phyloP scores from a whole-genome alignment of 2,113 vertebrate species.

The Tringa solitaria region DNA sequence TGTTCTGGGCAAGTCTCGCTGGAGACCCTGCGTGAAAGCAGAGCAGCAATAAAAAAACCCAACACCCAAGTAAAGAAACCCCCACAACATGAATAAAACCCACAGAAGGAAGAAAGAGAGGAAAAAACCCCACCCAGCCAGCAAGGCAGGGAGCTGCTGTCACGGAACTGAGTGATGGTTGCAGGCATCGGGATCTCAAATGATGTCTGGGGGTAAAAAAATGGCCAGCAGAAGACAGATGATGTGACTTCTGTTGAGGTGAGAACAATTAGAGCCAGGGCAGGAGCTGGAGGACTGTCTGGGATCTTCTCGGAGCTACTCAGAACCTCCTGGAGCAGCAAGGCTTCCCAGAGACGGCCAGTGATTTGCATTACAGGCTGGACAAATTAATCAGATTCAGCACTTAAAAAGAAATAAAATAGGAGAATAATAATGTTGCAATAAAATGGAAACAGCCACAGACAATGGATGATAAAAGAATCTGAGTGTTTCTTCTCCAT shows the following conservation, averaged over 20 bases:
- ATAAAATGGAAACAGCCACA: neutral
- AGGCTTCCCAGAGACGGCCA: neutral
- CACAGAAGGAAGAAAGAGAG: neutral
- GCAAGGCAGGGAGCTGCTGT: neutral
- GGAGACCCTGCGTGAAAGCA: neutral
- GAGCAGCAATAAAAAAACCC: neutral
- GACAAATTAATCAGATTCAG: neutral
- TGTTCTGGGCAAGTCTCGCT: neutral
- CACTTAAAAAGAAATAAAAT: neutral
- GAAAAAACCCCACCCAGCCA: neutral
- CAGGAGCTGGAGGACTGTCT: neutral
- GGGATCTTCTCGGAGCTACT: neutral
- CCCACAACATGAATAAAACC: neutral
- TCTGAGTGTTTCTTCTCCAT: neutral
- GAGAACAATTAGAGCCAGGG: neutral
- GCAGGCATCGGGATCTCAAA: neutral
- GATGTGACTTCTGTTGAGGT: neutral
- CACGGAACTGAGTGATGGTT: neutral
- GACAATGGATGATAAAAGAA: accelerated
- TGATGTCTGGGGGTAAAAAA: neutral
- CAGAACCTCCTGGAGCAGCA: neutral
- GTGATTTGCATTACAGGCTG: too few relatives aligned
- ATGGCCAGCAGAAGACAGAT: neutral
- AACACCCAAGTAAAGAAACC: neutral
- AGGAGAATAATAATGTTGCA: neutral